These are phyloP conservation scores for Litoditis marina DNA, from an alignment of 2,888 invertebrate species.

Conservation along the genomic window DNA sequence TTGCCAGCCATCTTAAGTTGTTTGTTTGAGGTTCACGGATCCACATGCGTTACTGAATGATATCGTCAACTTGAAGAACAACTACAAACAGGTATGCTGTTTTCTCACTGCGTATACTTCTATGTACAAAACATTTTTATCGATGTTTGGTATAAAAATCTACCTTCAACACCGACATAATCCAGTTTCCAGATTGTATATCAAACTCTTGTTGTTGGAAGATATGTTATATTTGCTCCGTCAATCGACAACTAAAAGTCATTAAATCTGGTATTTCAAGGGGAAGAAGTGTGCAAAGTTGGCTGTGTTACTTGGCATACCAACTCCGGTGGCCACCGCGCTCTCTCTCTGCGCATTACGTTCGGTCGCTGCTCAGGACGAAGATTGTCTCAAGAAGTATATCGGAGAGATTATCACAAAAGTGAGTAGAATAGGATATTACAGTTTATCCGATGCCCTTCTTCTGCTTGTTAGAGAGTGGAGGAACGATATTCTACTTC, in stretches of 20 bases:
- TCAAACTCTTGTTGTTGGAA: too few species aligned
- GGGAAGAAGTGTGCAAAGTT: constrained; percentile 33
- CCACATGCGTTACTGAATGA: constrained; percentile 32
- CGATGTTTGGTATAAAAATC: too few species aligned
- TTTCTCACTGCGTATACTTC: not conserved
- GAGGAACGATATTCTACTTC: not conserved
- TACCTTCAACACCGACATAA: too few species aligned
- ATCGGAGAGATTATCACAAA: constrained; percentile 36
- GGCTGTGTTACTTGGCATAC: constrained; percentile 33
- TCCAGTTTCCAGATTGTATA: too few species aligned
- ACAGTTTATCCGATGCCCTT: too few species aligned
- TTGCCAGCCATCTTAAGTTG: not conserved
- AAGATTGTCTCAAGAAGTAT: constrained; percentile 30
- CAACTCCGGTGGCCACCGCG: constrained; percentile 40
- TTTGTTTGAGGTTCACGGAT: constrained; percentile 21
- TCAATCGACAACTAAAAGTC: not conserved
- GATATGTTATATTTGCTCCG: not conserved
- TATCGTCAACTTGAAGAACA: constrained; percentile 27
- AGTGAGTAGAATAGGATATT: too few species aligned
- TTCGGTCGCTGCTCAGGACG: constrained; percentile 35
- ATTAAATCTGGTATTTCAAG: constrained; percentile 10
- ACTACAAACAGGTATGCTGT: constrained; percentile 34
- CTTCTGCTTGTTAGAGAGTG: too few species aligned
- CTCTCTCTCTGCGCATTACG: constrained; percentile 37
- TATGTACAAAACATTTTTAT: not conserved